Evolutionary conservation across 2,888 invertebrate species (phyloP), one percentile per base, ranked within the genome.

Genomic region (Archaeoteleia sp.): DNA sequence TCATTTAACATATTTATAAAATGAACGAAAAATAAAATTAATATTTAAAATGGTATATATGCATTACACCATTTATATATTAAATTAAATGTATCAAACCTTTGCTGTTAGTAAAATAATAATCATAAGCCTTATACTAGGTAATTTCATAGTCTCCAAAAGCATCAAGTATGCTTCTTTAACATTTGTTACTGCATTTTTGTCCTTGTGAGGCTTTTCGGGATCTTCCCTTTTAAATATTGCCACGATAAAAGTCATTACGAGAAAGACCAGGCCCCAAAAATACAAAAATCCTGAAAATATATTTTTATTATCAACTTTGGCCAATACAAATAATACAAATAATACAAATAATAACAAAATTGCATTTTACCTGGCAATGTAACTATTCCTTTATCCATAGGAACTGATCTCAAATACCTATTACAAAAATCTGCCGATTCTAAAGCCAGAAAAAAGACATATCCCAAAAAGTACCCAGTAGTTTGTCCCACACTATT

Each of bases 401-500:
- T 86, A 0, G 96, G 93, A 20, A 85, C 88, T 1, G 87, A 87
- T 55, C 98, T 89, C 25, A 99, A 85, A 84, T 97, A 99, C 69
- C 89, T 92, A 85, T 99, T 98, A 84, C 97, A 98, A 87, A 99
- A 98, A 77, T 95, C 94, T 17, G 95, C 89, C 0, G 98, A 98
- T 86, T 99, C 98, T 53, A 99, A 86, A 0, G 98, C 96, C 84
- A 99, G 90, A 84, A 99, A 99, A 7, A 98, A 88, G 0, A 98
- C 96, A 86, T 98, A 98, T 66, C 98, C 98, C 1, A 99, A 87
- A 82, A 98, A 98, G 85, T 94, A 98, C 0, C 99, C 98, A 27
- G 97, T 95, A 0, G 98, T 98, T 87, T 99, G 99, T 1, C 99
- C 99, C 0, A 99, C 96, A 75, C 95, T 95, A 82, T 99, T 99